Conservation (phyloP, 1,140 invertebrate species). For the Acromyrmex heyeri region DNA sequence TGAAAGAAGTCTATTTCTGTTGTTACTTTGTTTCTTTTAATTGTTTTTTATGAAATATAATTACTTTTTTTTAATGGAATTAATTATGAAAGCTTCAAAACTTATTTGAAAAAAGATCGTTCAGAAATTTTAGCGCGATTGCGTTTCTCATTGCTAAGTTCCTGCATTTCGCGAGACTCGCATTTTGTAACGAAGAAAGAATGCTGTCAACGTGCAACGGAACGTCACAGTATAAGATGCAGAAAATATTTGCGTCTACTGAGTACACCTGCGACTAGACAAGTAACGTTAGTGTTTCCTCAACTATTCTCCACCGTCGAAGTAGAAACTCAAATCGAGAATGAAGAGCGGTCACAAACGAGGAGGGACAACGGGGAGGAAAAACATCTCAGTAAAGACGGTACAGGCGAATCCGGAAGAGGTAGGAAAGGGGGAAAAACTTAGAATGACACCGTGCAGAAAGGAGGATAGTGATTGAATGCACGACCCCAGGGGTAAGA, state of each 20-base stretch:
- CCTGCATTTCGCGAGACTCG: background rate
- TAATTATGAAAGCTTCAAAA: background rate
- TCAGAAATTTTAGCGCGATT: background rate
- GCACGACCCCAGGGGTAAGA: constrained; percentile 52
- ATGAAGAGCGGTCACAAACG: background rate
- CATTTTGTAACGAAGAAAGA: background rate
- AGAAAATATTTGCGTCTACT: constrained; percentile 11
- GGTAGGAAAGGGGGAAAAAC: background rate
- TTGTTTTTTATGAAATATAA: background rate
- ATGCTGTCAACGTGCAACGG: background rate
- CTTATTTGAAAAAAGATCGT: background rate
- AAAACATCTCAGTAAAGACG: constrained; percentile 15
- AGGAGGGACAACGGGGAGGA: background rate
- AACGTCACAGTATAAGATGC: background rate
- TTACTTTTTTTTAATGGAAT: background rate
- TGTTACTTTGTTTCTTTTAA: background rate
- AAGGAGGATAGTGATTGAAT: constrained; percentile 62
- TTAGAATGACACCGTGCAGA: constrained; percentile 51
- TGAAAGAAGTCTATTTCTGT: background rate
- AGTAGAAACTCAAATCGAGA: constrained; percentile 23
- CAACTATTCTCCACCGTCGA: background rate
- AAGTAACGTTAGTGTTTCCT: background rate
- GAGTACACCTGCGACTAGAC: constrained; percentile 22
- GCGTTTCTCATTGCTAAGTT: background rate
- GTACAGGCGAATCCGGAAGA: too few relatives aligned